Evolutionary conservation across 2,888 invertebrate species (phyloP), one percentile per base, ranked within the genome.

Genomic region (Ochropacha duplaris): DNA sequence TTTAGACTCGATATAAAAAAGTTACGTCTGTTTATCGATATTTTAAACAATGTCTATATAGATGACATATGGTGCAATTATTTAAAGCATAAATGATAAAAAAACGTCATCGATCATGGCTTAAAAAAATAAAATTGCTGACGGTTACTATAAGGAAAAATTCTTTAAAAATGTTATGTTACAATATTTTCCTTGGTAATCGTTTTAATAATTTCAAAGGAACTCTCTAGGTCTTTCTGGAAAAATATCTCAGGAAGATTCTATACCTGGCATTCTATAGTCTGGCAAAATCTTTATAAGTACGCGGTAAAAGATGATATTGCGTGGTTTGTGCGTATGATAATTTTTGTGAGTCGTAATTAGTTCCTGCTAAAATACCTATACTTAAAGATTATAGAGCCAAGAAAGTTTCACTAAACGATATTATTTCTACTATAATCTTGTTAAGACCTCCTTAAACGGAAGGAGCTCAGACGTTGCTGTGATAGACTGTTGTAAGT

Each of bases 1-100:
- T 74, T 69, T 64, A 68, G 74, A 72, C 70, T 72, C 64, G 57
- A 50, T 60, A 69, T 72, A 75, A 76, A 74, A 77, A 76, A 71
- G 61, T 61, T 61, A 66, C 67, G 64, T 69, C 68, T 69, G 72
- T 76, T 66, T 69, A 66, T 69, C 55, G 49, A 61, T 64, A 66
- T 58, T 69, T 58, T 63, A 54, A 58, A 57, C 58, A 59, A 56
- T 54, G 22, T 54, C 22, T 22, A 28, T 14, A 51, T 12, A 16
- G 31, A 9, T 19, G 28, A 51, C 16, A 9, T 31, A 12, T 31
- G 12, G 12, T 31, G 51, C 24, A 16, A 16, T 19, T 28, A 31
- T 28, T n/a, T 51, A 14, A 19, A 31, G 9, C 28, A 11, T 31
- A 9, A 50, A 28, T 51, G 51, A 19, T 31, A 31, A 6, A 50